Conservation (phyloP, 2,888 invertebrate genomes). For the Psococerastis gibbosa region DNA sequence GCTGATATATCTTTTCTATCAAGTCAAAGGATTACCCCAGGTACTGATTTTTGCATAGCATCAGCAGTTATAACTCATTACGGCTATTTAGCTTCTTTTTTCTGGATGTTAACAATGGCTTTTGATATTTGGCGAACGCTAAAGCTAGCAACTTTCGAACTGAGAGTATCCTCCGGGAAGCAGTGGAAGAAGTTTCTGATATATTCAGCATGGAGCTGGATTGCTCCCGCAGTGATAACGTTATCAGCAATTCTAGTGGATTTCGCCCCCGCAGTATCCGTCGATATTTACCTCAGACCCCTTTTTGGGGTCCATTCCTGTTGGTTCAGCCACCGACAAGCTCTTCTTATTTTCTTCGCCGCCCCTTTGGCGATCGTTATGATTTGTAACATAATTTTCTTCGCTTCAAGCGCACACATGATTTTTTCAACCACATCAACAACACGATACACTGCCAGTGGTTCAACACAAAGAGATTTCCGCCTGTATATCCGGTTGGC, state of each 20-base stretch:
- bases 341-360: conserved; percentile 31
- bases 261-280: conserved; percentile 17
- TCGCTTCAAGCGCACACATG: conserved; percentile 25
- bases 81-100: conserved; percentile 31
- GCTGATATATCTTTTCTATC: conserved; percentile 29
- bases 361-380: conserved; percentile 28
- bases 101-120: conserved; percentile 34
- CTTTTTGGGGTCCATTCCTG: conserved; percentile 28
- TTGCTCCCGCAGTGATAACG: conserved; percentile 24
- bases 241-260: conserved; percentile 24
- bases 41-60: conserved; percentile 23
- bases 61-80: conserved; percentile 29
- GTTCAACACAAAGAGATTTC: conserved; percentile 22
- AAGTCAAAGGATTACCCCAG: conserved; percentile 22
- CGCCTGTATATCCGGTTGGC: conserved; percentile 28
- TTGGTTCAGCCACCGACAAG: conserved; percentile 30
- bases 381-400: conserved; percentile 26
- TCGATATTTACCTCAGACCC: conserved; percentile 23
- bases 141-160: conserved; percentile 27
- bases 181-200: conserved; percentile 25
- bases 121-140: conserved; percentile 31
- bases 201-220: conserved; percentile 28
- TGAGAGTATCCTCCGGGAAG: conserved; percentile 26
- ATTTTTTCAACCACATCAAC: conserved; percentile 25
- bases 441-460: conserved; percentile 20